Evolutionary conservation across 1,140 invertebrate genomes (phyloP).

Genomic region (Diabrotica virgifera): DNA sequence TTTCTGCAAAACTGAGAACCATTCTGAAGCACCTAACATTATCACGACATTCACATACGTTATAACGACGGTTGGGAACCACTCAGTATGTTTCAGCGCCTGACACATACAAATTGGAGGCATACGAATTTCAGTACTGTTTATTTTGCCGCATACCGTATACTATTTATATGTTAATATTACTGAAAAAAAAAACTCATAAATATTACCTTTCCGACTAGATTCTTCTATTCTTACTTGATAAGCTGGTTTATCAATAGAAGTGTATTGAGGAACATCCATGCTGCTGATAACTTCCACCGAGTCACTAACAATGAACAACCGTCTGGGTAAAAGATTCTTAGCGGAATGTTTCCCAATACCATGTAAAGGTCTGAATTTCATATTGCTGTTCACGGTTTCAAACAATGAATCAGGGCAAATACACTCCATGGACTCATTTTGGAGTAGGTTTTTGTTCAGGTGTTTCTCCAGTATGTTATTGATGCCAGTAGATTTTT

Average conservation of each 20-base stretch:
- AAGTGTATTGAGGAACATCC: conserved; percentile 60
- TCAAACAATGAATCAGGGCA: conserved; percentile 39
- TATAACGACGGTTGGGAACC: too few relatives aligned
- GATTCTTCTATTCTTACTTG: conserved; percentile 64
- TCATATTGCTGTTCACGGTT: conserved; percentile 37
- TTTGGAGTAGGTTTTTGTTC: conserved; percentile 32
- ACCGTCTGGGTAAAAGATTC: conserved; percentile 58
- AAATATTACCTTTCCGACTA: conserved; percentile 25
- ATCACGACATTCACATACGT: too few relatives aligned
- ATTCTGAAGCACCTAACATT: too few relatives aligned
- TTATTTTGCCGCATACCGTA: too few relatives aligned
- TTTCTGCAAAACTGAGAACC: too few relatives aligned
- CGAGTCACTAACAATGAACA: conserved; percentile 72
- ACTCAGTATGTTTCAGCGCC: too few relatives aligned
- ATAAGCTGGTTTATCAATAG: conserved; percentile 61
- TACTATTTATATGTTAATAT: too few relatives aligned
- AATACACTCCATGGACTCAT: conserved; percentile 37
- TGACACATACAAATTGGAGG: too few relatives aligned
- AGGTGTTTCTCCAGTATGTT: conserved; percentile 36
- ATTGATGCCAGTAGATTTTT: conserved; percentile 16
- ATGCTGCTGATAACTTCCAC: conserved; percentile 64
- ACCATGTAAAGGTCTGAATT: conserved; percentile 42
- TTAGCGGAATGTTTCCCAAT: conserved; percentile 46
- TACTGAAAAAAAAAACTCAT: too few relatives aligned
- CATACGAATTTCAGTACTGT: too few relatives aligned